These are phyloP conservation scores for Auanema freiburgensis DNA, from an alignment of 2,888 invertebrate species.

Conservation along the genomic window DNA sequence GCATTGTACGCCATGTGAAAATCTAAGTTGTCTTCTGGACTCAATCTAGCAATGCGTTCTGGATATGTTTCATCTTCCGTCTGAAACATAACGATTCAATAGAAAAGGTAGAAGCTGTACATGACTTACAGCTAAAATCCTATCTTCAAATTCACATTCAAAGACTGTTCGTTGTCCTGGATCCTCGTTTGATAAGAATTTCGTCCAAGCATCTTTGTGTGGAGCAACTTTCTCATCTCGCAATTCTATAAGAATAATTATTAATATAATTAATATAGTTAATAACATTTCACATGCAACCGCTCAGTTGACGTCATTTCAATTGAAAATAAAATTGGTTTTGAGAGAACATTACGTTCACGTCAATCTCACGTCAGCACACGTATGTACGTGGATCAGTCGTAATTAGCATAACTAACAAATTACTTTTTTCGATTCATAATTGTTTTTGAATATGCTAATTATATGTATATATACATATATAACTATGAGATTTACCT, in stretches of 20 bases:
- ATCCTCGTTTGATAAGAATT: slow-evolving; percentile 54
- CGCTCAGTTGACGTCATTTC: too few species aligned
- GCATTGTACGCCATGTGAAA: slow-evolving; percentile 46
- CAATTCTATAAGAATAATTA: slow-evolving; percentile 43
- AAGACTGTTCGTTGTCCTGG: slow-evolving; percentile 50
- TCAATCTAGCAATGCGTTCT: slow-evolving; percentile 35
- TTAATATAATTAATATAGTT: not conserved
- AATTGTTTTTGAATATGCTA: slow-evolving; percentile 3
- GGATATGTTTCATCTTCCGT: slow-evolving; percentile 47
- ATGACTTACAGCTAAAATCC: slow-evolving; percentile 42
- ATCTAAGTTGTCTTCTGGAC: slow-evolving; percentile 41
- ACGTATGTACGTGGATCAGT: too few species aligned
- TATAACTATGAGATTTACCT: slow-evolving; percentile 25
- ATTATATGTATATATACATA: not conserved
- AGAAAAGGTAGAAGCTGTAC: too few species aligned
- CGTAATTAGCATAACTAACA: not conserved
- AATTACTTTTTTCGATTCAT: slow-evolving; percentile 6
- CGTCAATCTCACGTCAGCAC: too few species aligned
- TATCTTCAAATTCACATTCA: slow-evolving; percentile 56
- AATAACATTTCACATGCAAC: too few species aligned
- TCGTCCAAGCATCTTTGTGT: slow-evolving; percentile 62
- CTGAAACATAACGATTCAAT: slow-evolving; percentile 19
- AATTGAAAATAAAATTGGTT: too few species aligned
- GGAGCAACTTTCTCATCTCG: slow-evolving; percentile 59
- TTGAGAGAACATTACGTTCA: too few species aligned